Conservation (phyloP, 2,113 vertebrate species). For the Genyomyrus donnyi region DNA sequence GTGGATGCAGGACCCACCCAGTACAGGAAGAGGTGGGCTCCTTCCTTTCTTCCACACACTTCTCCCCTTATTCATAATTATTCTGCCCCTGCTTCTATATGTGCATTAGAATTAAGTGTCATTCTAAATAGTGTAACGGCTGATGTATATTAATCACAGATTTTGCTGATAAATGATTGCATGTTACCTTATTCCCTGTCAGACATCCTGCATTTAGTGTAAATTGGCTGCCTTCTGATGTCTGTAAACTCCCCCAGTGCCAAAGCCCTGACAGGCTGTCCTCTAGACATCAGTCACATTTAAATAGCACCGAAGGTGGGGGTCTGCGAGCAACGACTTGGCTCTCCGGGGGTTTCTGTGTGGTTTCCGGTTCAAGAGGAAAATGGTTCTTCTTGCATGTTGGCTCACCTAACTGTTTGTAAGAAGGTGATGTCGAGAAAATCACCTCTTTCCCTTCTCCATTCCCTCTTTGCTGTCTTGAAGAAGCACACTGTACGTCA, state of each 20-base stretch:
- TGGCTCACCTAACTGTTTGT: neutral
- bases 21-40: constrained; percentile 55
- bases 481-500: neutral
- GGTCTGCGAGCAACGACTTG: neutral
- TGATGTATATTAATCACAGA: neutral
- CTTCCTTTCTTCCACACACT: constrained; percentile 35
- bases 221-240: neutral
- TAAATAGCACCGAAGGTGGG: neutral
- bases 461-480: neutral
- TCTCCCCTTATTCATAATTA: constrained; percentile 19
- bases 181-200: neutral
- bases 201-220: neutral
- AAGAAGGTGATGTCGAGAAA: neutral
- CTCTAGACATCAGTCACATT: neutral
- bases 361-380: neutral
- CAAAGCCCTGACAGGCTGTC: neutral
- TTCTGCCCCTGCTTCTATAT: constrained; percentile 7
- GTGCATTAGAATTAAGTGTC: neutral
- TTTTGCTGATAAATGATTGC: neutral
- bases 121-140: neutral
- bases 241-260: neutral
- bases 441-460: neutral
- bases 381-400: neutral
- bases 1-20: neutral
- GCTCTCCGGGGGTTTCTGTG: neutral